A percentile compares a stretch with the other conserved stretches of the same genome.
Evolutionary conservation across 2,113 vertebrate genomes (phyloP).

Genomic region (Megaleporinus macrocephalus): DNA sequence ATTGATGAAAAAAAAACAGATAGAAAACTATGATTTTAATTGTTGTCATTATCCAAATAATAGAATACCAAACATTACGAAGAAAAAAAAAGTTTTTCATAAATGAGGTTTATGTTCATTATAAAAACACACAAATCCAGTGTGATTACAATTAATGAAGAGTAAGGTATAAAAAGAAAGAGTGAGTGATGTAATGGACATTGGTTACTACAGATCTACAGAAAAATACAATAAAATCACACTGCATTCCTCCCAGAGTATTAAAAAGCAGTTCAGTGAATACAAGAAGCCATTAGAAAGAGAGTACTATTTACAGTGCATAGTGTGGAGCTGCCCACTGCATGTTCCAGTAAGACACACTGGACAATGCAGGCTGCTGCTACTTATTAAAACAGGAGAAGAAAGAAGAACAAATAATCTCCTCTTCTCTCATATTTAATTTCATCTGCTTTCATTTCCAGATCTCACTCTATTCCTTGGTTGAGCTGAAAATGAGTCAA

Average conservation of each 20-base stretch:
- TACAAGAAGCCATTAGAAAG: conserved; percentile 43
- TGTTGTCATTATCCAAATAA: conserved; percentile 14
- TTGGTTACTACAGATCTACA: conserved; percentile 33
- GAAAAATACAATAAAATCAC: conserved; percentile 21
- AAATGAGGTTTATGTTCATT: conserved; percentile 31
- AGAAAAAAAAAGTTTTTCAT: conserved; percentile 14
- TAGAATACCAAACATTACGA: neutral
- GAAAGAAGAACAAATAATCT: neutral
- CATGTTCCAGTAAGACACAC: conserved; percentile 6
- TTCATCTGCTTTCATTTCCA: neutral
- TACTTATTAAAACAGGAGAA: conserved; percentile 7
- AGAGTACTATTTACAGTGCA: conserved; percentile 59
- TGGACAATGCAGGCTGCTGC: conserved; percentile 22
- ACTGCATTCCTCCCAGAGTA: conserved; percentile 39
- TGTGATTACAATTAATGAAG: conserved; percentile 35
- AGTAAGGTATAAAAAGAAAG: conserved; percentile 30
- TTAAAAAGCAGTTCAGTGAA: conserved; percentile 44
- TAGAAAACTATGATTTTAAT: neutral
- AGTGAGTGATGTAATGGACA: conserved; percentile 18
- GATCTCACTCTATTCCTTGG: neutral
- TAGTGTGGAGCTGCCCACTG: conserved; percentile 57
- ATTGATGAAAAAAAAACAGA: neutral
- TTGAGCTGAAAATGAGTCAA: neutral
- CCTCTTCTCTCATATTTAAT: neutral
- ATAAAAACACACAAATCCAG: conserved; percentile 11